These are phyloP conservation scores for Remorina albescens DNA, from an alignment of 2,797 vertebrate species.

Conservation along the genomic window DNA sequence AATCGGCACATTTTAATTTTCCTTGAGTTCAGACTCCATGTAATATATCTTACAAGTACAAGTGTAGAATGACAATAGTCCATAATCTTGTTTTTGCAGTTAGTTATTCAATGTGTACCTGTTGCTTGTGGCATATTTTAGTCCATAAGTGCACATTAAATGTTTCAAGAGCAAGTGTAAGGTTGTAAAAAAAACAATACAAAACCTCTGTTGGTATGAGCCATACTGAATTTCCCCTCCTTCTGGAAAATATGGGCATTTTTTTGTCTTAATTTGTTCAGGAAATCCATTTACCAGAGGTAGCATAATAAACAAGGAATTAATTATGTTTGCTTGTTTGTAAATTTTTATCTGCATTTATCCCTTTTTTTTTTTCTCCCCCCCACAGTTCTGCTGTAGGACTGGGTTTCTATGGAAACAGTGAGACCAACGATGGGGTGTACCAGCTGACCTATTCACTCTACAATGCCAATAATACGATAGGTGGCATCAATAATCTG, in stretches of 20 bases:
- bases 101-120: not conserved
- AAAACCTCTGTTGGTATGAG: not conserved
- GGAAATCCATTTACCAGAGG: not conserved
- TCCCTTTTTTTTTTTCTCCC: constrained; percentile 41
- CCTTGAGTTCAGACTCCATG: not conserved
- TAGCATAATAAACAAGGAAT: constrained; percentile 5
- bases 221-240: not conserved
- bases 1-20: not conserved
- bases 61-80: not conserved
- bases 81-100: not conserved
- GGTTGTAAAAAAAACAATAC: not conserved
- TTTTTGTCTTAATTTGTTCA: constrained; percentile 18
- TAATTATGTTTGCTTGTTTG: constrained; percentile 32
- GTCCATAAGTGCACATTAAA: not conserved
- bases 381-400: constrained; percentile 89
- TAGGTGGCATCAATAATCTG: constrained; percentile 89
- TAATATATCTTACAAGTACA: not conserved
- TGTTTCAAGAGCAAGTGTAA: not conserved
- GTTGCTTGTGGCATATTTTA: constrained; percentile 11
- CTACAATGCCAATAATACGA: constrained; percentile 93
- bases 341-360: constrained; percentile 35
- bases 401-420: constrained; percentile 98
- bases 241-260: constrained; percentile 4
- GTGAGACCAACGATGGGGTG: constrained; percentile 94
- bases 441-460: constrained; percentile 95